Conservation (phyloP, 2,888 invertebrate species). For the Balanococcus diminutus region DNA sequence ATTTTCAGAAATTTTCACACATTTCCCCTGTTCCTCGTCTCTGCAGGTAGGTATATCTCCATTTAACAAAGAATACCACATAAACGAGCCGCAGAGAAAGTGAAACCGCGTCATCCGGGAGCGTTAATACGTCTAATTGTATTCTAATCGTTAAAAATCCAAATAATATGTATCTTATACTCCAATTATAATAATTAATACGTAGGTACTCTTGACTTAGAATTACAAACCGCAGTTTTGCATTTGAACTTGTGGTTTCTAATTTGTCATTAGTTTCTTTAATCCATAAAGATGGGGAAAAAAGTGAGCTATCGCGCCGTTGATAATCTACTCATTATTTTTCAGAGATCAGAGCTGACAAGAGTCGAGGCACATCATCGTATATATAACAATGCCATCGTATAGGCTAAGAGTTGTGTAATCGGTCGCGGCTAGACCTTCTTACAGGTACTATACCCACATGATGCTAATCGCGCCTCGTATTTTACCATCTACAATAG, state of each 20-base stretch:
- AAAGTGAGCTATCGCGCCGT: background rate
- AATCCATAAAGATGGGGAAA: background rate
- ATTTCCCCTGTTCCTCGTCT: background rate
- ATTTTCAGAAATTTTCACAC: slow-evolving; percentile 18
- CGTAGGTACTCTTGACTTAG: background rate
- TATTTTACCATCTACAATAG: slow-evolving; percentile 33
- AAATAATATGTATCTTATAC: background rate
- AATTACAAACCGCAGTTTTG: background rate
- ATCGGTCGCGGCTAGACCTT: slow-evolving; percentile 27
- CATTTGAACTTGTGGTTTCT: background rate
- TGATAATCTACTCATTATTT: slow-evolving; percentile 18
- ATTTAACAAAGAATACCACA: background rate
- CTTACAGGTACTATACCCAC: background rate
- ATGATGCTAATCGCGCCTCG: slow-evolving; percentile 30
- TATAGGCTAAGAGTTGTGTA: background rate
- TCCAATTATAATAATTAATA: background rate
- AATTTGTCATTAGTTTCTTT: background rate
- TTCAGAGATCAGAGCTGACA: background rate
- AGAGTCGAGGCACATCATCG: background rate
- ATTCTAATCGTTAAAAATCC: slow-evolving; percentile 14
- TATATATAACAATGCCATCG: slow-evolving; percentile 11
- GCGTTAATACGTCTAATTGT: slow-evolving; percentile 12
- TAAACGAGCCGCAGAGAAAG: background rate
- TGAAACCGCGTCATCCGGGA: background rate
- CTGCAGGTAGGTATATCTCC: background rate